A percentile compares a stretch with the other conserved stretches of the same genome.
Conservation (phyloP, 2,888 invertebrate genomes). For the Adelognathus sp. region DNA sequence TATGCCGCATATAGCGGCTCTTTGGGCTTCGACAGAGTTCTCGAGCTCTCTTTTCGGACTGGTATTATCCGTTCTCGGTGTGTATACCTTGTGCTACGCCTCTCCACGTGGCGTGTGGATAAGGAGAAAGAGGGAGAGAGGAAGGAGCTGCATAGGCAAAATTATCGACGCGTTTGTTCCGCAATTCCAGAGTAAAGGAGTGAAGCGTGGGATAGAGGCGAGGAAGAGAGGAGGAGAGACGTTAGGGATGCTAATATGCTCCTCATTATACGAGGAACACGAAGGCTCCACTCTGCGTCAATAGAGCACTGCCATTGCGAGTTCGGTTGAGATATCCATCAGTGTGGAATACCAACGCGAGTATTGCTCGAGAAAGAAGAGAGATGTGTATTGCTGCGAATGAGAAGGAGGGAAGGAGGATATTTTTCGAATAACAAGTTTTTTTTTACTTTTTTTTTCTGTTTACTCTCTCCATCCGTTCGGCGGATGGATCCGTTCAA, state of each 20-base stretch:
- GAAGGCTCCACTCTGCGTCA: slow-evolving; percentile 19
- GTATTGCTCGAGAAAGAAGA: background rate
- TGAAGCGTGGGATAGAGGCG: background rate
- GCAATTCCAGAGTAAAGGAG: background rate
- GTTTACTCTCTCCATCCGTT: too few relatives aligned
- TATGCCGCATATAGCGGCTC: background rate
- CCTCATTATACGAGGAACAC: slow-evolving; percentile 41
- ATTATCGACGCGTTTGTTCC: slow-evolving; percentile 40
- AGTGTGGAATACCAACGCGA: background rate
- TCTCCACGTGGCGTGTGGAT: background rate
- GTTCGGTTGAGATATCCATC: slow-evolving; percentile 1
- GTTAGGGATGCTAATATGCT: slow-evolving; percentile 39
- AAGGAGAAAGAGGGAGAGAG: background rate
- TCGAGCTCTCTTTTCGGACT: slow-evolving; percentile 13
- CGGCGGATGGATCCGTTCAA: background rate
- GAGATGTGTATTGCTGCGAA: background rate
- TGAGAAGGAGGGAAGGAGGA: background rate
- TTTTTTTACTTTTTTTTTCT: background rate
- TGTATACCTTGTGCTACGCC: background rate
- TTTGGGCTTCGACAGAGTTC: slow-evolving; percentile 26
- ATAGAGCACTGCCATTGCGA: background rate
- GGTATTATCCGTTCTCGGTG: background rate
- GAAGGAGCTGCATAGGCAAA: slow-evolving; percentile 15
- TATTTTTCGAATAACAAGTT: slow-evolving; percentile 5
- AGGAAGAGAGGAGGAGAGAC: background rate